These are phyloP conservation scores for Macaca nemestrina DNA, from an alignment of 2,113 vertebrate species.

Conservation along the genomic window DNA sequence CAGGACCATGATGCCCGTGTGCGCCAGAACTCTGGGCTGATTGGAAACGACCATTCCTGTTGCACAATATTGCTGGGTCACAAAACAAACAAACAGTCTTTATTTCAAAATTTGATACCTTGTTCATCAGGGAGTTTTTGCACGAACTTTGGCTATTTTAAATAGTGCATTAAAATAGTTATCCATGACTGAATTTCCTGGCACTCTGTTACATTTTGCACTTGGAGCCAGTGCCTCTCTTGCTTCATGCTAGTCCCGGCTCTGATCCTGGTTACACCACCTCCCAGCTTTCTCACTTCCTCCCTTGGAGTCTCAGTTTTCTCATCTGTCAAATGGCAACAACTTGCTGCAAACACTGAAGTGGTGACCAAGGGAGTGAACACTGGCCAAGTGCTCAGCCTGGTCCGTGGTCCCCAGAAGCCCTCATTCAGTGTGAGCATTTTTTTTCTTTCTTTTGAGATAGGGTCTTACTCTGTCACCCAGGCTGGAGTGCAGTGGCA, in stretches of 20 bases:
- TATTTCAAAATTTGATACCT: neutral
- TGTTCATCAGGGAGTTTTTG: neutral
- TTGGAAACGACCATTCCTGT: neutral
- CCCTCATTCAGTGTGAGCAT: accelerated
- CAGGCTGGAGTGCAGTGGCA: too few species aligned
- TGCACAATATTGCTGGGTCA: too few species aligned
- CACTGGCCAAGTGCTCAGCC: accelerated
- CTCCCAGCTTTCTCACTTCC: neutral
- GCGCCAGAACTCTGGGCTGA: accelerated
- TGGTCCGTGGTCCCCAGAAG: neutral
- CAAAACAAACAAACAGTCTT: neutral
- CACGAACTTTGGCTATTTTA: neutral
- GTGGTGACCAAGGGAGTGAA: neutral
- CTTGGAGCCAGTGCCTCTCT: too few species aligned
- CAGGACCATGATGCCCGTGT: accelerated
- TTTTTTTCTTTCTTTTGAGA: too few species aligned
- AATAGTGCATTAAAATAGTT: neutral
- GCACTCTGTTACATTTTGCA: neutral
- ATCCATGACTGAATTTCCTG: neutral
- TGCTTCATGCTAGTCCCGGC: too few species aligned
- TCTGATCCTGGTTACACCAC: too few species aligned
- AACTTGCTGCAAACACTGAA: neutral
- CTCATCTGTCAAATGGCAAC: neutral
- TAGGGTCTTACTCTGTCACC: too few species aligned
- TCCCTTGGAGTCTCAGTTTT: neutral